Evolutionary conservation across 2,888 invertebrate species (phyloP).

Genomic region (Drosophila yooni): DNA sequence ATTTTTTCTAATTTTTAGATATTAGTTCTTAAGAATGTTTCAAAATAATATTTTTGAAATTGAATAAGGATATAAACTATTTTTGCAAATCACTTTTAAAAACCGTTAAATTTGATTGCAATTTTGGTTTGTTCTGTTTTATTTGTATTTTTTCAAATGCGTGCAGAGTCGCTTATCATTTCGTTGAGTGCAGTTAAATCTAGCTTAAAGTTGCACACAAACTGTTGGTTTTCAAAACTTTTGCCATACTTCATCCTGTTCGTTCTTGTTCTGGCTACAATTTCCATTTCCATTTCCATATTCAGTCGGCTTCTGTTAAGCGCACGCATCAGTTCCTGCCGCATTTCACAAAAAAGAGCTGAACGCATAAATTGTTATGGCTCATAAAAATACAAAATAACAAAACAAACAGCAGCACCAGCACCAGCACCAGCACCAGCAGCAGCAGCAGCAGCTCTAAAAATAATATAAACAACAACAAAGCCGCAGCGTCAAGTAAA

Average conservation of each 20-base stretch:
- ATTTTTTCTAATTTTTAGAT: not conserved
- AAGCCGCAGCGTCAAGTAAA: conserved; percentile 58
- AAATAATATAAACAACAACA: conserved; percentile 45
- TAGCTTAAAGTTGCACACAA: conserved; percentile 14
- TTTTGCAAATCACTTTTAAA: not conserved
- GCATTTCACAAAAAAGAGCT: conserved; percentile 44
- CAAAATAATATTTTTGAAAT: not conserved
- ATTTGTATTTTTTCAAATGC: not conserved
- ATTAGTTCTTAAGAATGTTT: not conserved
- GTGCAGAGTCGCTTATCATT: not conserved
- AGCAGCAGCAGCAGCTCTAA: conserved; percentile 33
- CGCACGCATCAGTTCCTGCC: conserved; percentile 60
- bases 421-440: conserved; percentile 20
- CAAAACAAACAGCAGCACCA: conserved; percentile 26
- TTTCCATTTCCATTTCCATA: conserved; percentile 23
- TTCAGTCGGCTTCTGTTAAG: conserved; percentile 17
- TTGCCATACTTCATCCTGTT: conserved; percentile 22
- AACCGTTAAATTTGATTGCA: not conserved
- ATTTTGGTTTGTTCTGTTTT: not conserved
- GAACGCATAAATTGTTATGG: conserved; percentile 77
- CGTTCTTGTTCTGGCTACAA: conserved; percentile 23
- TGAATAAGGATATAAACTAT: not conserved
- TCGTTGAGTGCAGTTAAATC: conserved; percentile 7
- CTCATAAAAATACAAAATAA: conserved; percentile 69
- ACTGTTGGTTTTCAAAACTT: conserved; percentile 2